phyloP scores from a whole-genome alignment of 2,797 vertebrate genomes.

The Onychomys torridus region DNA sequence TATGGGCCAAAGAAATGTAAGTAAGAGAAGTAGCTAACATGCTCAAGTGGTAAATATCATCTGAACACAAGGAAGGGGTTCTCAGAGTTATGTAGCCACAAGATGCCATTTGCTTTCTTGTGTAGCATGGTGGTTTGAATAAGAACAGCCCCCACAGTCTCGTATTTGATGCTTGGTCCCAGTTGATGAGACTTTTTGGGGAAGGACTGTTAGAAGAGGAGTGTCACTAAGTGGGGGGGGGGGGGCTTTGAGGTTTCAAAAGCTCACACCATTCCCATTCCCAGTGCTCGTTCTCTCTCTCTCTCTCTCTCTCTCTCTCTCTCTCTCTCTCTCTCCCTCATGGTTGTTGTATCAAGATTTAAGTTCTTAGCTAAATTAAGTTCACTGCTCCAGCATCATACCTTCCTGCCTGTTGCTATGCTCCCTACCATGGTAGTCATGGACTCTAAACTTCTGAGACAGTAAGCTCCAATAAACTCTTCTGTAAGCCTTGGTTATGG shows the following conservation, averaged over 20 bases:
- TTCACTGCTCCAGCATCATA: neutral
- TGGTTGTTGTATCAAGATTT: neutral
- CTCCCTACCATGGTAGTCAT: neutral
- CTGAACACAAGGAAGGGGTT: slow-evolving; percentile 6
- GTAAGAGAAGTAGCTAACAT: neutral
- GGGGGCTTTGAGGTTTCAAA: neutral
- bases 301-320: too few species aligned
- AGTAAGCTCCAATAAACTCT: neutral
- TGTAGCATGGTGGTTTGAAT: neutral
- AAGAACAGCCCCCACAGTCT: neutral
- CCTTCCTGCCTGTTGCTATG: neutral
- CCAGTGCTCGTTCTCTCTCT: neutral
- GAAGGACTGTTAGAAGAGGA: neutral
- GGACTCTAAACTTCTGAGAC: neutral
- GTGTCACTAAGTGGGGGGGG: neutral
- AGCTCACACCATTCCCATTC: neutral
- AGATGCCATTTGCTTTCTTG: neutral
- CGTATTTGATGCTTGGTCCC: neutral
- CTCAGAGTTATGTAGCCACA: neutral
- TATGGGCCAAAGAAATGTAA: neutral
- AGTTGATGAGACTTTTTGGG: neutral
- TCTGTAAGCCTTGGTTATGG: neutral
- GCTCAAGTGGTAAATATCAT: slow-evolving; percentile 48
- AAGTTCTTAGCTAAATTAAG: neutral
- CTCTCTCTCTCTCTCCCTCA: neutral